These are phyloP conservation scores for Triplophysa yarkandensis DNA, from an alignment of 2,797 vertebrate species.

Conservation along the genomic window DNA sequence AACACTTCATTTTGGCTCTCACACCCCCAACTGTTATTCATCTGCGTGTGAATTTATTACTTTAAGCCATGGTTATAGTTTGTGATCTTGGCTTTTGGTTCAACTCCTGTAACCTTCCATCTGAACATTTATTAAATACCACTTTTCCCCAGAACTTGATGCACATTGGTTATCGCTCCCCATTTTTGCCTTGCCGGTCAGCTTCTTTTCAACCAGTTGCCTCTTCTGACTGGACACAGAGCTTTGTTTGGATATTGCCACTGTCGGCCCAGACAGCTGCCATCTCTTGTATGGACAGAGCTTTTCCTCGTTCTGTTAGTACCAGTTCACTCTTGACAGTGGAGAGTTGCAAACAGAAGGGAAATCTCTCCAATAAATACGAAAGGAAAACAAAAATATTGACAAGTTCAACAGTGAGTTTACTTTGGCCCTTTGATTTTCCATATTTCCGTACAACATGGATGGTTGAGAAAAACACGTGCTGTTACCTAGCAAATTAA, in stretches of 20 bases:
- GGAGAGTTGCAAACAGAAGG: constrained; percentile 32
- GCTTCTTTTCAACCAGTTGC: constrained; percentile 39
- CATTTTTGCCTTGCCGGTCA: constrained; percentile 45
- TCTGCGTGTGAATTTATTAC: background rate
- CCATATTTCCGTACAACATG: constrained; percentile 56
- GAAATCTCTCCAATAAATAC: constrained; percentile 14
- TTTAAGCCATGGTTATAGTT: constrained; percentile 5
- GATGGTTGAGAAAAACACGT: constrained; percentile 50
- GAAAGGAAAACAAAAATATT: constrained; percentile 34
- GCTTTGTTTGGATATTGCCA: constrained; percentile 55
- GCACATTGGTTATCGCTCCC: constrained; percentile 30
- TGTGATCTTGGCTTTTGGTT: background rate
- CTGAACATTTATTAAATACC: constrained; percentile 2
- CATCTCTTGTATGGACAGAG: constrained; percentile 45
- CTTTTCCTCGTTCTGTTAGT: constrained; percentile 54
- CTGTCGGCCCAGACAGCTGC: constrained; percentile 52
- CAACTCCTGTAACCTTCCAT: constrained; percentile 1
- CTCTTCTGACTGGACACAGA: constrained; percentile 44
- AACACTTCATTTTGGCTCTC: constrained; percentile 4
- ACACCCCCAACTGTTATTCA: background rate
- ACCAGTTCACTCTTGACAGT: constrained; percentile 55
- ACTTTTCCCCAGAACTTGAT: constrained; percentile 28
- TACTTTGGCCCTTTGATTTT: constrained; percentile 45
- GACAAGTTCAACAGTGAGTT: constrained; percentile 52
- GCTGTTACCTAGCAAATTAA: constrained; percentile 47